Evolutionary conservation across 1,140 invertebrate genomes (phyloP).

Genomic region (Triops longicaudatus): DNA sequence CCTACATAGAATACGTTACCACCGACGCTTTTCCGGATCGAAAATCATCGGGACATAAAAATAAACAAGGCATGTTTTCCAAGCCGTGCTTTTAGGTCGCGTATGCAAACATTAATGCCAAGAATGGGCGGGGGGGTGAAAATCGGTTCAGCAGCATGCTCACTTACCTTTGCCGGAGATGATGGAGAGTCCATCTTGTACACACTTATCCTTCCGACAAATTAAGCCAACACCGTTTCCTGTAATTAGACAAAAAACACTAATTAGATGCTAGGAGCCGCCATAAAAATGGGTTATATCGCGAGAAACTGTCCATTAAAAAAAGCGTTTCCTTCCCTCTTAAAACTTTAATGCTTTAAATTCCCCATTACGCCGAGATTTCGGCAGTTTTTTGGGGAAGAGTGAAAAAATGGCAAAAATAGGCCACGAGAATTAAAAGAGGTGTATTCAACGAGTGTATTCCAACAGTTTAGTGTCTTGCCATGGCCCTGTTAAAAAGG

Average conservation of each 20-base stretch:
- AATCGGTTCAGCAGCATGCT: background rate
- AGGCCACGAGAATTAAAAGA: background rate
- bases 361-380: background rate
- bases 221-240: background rate
- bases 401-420: background rate
- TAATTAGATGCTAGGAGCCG: constrained; percentile 11
- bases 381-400: background rate
- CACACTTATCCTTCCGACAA: background rate
- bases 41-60: background rate
- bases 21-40: too few relatives aligned
- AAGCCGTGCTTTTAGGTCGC: background rate
- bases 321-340: background rate
- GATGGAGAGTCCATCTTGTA: background rate
- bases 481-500: too few relatives aligned
- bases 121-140: too few relatives aligned
- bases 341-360: background rate
- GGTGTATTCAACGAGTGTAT: background rate
- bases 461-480: too few relatives aligned
- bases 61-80: background rate
- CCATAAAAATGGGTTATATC: background rate
- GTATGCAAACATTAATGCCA: background rate
- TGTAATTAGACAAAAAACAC: constrained; percentile 14
- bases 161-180: background rate
- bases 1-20: too few relatives aligned
- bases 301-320: background rate